Conservation (phyloP, 1,140 invertebrate species). For the Augochlora pura region DNA sequence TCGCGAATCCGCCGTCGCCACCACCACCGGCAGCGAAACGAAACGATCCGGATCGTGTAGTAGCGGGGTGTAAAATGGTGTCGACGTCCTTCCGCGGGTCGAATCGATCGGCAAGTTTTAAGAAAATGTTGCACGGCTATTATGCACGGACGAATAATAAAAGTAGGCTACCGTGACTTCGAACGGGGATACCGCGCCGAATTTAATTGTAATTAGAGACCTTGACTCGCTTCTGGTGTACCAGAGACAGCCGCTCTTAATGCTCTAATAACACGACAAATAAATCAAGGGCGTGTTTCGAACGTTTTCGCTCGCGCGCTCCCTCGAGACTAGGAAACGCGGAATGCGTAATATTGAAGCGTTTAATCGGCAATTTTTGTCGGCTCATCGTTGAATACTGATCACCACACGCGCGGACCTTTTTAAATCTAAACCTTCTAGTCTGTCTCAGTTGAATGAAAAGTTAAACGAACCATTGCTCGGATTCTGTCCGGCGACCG, state of each 20-base stretch:
- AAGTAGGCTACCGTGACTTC: slow-evolving; percentile 58
- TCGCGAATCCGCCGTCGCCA: too few species aligned
- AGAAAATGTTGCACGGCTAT: slow-evolving; percentile 24
- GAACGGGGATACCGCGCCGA: slow-evolving; percentile 20
- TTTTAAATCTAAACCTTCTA: too few species aligned
- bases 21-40: not conserved
- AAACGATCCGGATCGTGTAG: slow-evolving; percentile 4
- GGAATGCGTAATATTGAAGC: slow-evolving; percentile 39
- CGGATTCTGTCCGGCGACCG: not conserved
- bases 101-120: slow-evolving; percentile 36
- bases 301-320: slow-evolving; percentile 57
- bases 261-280: slow-evolving; percentile 73
- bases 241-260: slow-evolving; percentile 54
- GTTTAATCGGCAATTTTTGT: slow-evolving; percentile 12
- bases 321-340: slow-evolving; percentile 4
- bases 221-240: slow-evolving; percentile 62
- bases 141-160: slow-evolving; percentile 17
- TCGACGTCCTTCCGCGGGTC: slow-evolving; percentile 24
- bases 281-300: slow-evolving; percentile 68
- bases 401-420: too few species aligned
- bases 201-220: slow-evolving; percentile 72
- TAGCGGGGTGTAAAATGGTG: slow-evolving; percentile 18
- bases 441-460: not conserved
- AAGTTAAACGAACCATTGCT: not conserved
- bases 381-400: too few species aligned